Percentiles rank a stretch among this genome's conserved stretches.
These are phyloP conservation scores for Drosophila atripex DNA, from an alignment of 2,888 invertebrate species.

Conservation along the genomic window DNA sequence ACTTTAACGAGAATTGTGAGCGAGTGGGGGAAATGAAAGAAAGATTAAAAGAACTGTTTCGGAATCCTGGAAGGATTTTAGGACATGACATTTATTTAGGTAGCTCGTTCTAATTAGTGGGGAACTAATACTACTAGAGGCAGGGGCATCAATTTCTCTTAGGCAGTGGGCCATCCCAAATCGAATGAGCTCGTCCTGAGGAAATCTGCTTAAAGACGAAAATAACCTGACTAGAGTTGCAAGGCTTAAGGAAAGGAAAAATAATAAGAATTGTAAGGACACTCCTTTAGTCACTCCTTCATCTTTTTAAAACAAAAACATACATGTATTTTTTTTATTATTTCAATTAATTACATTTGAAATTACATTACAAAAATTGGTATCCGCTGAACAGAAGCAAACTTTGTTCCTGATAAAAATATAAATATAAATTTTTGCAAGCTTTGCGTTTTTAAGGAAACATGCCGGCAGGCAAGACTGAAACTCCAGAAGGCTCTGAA, in stretches of 20 bases:
- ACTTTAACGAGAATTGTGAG: slow-evolving; percentile 30
- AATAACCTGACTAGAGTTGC: not conserved
- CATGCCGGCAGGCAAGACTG: slow-evolving; percentile 19
- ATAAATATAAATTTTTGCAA: slow-evolving; percentile 69
- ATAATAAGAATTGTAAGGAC: not conserved
- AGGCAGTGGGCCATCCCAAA: not conserved
- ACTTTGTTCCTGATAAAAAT: slow-evolving; percentile 51
- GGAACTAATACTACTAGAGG: not conserved
- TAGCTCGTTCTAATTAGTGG: slow-evolving; percentile 36
- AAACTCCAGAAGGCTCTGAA: slow-evolving; percentile 2
- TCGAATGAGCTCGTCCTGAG: not conserved
- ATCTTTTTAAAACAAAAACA: not conserved
- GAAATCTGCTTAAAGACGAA: not conserved
- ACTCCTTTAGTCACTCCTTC: not conserved
- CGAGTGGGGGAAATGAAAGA: not conserved
- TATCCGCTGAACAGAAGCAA: not conserved
- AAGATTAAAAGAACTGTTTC: slow-evolving; percentile 40
- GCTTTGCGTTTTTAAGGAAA: slow-evolving; percentile 58
- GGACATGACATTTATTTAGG: slow-evolving; percentile 44
- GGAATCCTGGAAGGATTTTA: slow-evolving; percentile 41
- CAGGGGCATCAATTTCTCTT: slow-evolving; percentile 4
- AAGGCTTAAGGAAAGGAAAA: not conserved
- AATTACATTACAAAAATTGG: too few relatives aligned
- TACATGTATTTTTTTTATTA: too few relatives aligned
- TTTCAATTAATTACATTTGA: too few relatives aligned